A percentile compares a stretch with the other conserved stretches of the same genome.
phyloP scores from a whole-genome alignment of 2,797 vertebrate genomes.

The Malurus splendens region DNA sequence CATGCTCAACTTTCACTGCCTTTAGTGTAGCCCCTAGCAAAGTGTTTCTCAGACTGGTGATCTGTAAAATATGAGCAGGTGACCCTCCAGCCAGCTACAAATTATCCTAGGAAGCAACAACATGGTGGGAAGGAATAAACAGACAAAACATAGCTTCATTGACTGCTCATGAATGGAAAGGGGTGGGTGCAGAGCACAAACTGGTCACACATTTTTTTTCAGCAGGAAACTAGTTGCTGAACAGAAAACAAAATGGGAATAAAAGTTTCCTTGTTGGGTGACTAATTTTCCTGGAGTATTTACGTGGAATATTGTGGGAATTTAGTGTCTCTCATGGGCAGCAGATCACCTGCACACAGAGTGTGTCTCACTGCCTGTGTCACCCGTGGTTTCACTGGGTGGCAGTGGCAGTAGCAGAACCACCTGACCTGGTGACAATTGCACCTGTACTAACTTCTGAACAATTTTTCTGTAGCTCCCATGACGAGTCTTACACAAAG shows the following conservation, averaged over 20 bases:
- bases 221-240: background rate
- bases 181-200: background rate
- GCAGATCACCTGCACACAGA: background rate
- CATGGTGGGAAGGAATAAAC: background rate
- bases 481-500: background rate
- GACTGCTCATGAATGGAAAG: background rate
- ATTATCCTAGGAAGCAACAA: background rate
- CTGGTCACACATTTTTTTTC: background rate
- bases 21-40: background rate
- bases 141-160: background rate
- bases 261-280: background rate
- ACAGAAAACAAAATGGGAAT: background rate
- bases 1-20: background rate
- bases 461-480: slow-evolving; percentile 39
- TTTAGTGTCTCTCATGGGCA: background rate
- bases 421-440: accelerated
- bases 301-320: background rate
- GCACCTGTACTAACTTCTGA: background rate
- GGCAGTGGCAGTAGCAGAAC: background rate
- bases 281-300: background rate
- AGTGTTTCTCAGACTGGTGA: background rate
- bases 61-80: background rate
- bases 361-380: background rate
- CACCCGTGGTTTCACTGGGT: background rate
- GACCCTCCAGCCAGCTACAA: background rate